Evolutionary conservation across 1,140 invertebrate genomes (phyloP).

Genomic region (Mycetomoellerius zeteki): DNA sequence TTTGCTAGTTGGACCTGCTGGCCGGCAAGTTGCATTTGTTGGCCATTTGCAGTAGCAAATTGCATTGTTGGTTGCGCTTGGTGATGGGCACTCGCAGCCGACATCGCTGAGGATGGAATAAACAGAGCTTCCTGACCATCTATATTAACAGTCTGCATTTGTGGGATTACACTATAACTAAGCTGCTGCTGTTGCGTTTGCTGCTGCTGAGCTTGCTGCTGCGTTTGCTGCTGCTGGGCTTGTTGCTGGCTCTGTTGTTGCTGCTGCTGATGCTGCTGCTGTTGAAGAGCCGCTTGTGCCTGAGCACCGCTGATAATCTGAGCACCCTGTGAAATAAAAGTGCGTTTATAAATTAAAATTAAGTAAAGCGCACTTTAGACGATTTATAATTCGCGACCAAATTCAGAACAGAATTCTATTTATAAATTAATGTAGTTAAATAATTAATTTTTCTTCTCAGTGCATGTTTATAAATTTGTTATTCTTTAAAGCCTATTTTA

Average conservation of each 20-base stretch:
- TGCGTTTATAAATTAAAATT: not conserved
- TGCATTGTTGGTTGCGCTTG: conserved; percentile 84
- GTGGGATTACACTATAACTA: conserved; percentile 90
- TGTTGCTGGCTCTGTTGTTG: conserved; percentile 84
- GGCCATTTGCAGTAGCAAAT: conserved; percentile 84
- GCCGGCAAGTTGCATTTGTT: conserved; percentile 86
- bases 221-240: conserved; percentile 86
- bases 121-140: conserved; percentile 97
- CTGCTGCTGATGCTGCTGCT: conserved; percentile 83
- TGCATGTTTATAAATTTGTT: no score
- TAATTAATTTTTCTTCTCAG: no score
- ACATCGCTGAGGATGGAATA: conserved; percentile 90
- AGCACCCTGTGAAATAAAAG: conserved; percentile 76
- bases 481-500: no score
- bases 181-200: conserved; percentile 86
- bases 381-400: no score
- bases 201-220: conserved; percentile 77
- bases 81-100: conserved; percentile 80
- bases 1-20: conserved; percentile 89
- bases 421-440: no score
- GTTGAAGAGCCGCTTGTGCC: conserved; percentile 80
- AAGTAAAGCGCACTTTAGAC: no score
- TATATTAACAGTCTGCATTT: conserved; percentile 96
- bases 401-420: no score
- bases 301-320: conserved; percentile 82